These are phyloP conservation scores for Ophion costatus DNA, from an alignment of 2,888 invertebrate genomes.

Conservation along the genomic window DNA sequence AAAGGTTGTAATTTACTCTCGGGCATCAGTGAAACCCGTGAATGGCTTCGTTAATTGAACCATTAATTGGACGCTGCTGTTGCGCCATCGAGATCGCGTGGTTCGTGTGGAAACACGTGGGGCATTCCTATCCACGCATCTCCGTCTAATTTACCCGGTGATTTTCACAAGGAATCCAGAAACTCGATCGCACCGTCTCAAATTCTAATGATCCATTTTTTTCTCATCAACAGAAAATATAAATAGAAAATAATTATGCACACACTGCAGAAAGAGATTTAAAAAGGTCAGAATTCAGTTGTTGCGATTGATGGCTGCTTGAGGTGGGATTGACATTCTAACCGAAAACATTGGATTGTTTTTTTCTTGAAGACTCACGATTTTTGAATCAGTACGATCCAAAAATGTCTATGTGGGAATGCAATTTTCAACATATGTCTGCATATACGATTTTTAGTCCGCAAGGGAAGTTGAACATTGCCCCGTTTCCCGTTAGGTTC, in stretches of 20 bases:
- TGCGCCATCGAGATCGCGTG: slow-evolving; percentile 37
- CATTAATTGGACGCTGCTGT: slow-evolving; percentile 58
- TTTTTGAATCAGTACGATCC: too few relatives aligned
- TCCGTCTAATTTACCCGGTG: not conserved
- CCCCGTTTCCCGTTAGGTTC: too few relatives aligned
- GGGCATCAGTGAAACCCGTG: slow-evolving; percentile 35
- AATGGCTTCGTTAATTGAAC: slow-evolving; percentile 57
- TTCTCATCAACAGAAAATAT: not conserved
- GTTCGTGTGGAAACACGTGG: slow-evolving; percentile 25
- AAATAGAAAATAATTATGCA: too few relatives aligned
- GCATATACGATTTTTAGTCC: too few relatives aligned
- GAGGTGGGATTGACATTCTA: too few relatives aligned
- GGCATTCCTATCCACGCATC: slow-evolving; percentile 16
- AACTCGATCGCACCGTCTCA: not conserved
- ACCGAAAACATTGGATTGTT: too few relatives aligned
- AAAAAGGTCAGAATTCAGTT: too few relatives aligned
- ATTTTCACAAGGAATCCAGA: not conserved
- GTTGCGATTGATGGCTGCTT: too few relatives aligned
- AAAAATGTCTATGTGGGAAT: too few relatives aligned
- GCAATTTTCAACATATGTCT: too few relatives aligned
- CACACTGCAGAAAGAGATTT: not conserved
- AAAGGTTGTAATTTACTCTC: slow-evolving; percentile 9
- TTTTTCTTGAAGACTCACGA: too few relatives aligned
- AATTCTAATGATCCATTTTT: not conserved
- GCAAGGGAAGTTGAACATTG: too few relatives aligned